Evolutionary conservation across 2,888 invertebrate species (phyloP), one percentile per base, ranked within the genome.

Genomic region (Metacarcinus magister): DNA sequence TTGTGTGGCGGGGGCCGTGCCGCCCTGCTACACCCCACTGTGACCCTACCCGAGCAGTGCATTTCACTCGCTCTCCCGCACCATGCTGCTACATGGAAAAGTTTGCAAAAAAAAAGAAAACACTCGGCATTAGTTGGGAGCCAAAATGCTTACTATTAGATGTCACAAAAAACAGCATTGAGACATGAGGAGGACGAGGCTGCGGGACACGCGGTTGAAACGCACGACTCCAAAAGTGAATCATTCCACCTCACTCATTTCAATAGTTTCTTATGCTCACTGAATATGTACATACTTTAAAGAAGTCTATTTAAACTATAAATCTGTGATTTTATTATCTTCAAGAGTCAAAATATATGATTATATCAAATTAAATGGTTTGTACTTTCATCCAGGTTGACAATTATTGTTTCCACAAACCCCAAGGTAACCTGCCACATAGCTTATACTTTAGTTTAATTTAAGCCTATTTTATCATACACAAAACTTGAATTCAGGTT

Each of bases 241-340:
- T 95, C 95, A 93, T 95, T 95, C 93, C 95, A 95, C 95, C 93
- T 95, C 94, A 94, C 94, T 94, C 95, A 93, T 95, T 95, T 93
- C 93, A 93, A 93, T 93, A 95, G 92, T 95, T 95, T 95, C 95
- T 95, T 95, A 95, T 95, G 95, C 95, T 95, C 95, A 95, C 95
- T 95, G 87, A 95, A 95, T 93, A 95, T 95, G 95, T 95, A 95
- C 93, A 95, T 95, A 95, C 95, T 95, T 95, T 93, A 93, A 95
- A 95, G 95, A 95, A 95, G 89, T 95, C 95, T 95, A 95, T 95
- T 95, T 95, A 95, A 95, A 95, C 95, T 95, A 95, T 95, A 95
- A 95, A 95, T 95, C 95, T 95, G 95, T 95, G 95, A 95, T 95
- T 95, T 95, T 95, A 95, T 95, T 95, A 95, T 95, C 95, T 95